Percentiles rank a stretch among this genome's conserved stretches.
phyloP scores from a whole-genome alignment of 2,888 invertebrate genomes.

The Anaspis maculata region DNA sequence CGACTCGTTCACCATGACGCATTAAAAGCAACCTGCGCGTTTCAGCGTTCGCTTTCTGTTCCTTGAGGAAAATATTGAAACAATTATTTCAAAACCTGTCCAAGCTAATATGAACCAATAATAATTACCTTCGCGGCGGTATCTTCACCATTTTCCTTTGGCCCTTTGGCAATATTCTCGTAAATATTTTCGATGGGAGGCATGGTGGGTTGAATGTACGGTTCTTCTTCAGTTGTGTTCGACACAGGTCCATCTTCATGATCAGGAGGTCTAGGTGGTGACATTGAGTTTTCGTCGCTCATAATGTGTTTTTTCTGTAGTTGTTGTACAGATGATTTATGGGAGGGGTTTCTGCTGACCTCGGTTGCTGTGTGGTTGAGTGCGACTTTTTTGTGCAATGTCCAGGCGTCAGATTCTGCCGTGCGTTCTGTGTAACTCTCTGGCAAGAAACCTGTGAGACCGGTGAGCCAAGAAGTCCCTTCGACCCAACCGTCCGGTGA shows the following conservation, averaged over 20 bases:
- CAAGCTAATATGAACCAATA: neutral
- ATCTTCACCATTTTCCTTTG: neutral
- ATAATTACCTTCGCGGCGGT: neutral
- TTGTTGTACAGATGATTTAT: neutral
- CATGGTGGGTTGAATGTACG: neutral
- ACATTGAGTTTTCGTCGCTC: neutral
- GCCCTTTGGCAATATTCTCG: constrained; percentile 27
- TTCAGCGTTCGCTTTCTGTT: neutral
- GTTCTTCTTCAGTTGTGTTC: too few relatives aligned
- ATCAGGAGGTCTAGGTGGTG: too few relatives aligned
- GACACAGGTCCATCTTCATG: too few relatives aligned
- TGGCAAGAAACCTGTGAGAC: constrained; percentile 70
- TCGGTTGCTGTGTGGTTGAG: constrained; percentile 31
- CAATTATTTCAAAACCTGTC: neutral
- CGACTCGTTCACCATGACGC: constrained; percentile 91
- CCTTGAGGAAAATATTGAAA: neutral
- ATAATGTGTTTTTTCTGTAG: neutral
- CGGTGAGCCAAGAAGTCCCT: constrained; percentile 77
- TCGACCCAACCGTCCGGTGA: constrained; percentile 84
- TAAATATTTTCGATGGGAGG: constrained; percentile 23
- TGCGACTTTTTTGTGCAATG: constrained; percentile 65
- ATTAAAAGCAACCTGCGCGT: constrained; percentile 55
- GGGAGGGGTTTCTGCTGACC: neutral
- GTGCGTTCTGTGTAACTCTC: constrained; percentile 75
- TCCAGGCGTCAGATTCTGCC: constrained; percentile 88